A percentile compares a stretch with the other conserved stretches of the same genome.
These are phyloP conservation scores for Lagothrix lagotricha DNA, from an alignment of 2,797 vertebrate genomes.

Conservation along the genomic window DNA sequence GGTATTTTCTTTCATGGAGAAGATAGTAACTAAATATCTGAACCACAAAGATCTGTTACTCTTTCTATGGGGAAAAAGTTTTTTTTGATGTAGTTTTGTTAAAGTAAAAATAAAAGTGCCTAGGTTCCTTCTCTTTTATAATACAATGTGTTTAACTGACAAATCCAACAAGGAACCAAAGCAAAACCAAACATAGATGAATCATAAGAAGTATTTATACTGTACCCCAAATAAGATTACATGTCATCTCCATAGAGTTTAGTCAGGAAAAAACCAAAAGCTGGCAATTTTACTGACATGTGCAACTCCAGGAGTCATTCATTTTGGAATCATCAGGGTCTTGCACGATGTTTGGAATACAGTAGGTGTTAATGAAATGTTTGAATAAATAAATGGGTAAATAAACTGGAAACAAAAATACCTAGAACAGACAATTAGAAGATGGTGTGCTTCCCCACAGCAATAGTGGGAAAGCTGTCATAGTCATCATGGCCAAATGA, in stretches of 20 bases:
- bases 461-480: neutral
- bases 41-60: neutral
- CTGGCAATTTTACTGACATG: conserved; percentile 24
- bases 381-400: neutral
- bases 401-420: neutral
- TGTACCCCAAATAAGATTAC: neutral
- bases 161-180: neutral
- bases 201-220: neutral
- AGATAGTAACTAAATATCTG: neutral
- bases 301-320: neutral
- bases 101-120: conserved; percentile 41
- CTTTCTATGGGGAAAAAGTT: neutral
- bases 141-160: neutral
- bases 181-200: neutral
- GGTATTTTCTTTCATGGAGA: neutral
- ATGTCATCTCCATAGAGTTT: neutral
- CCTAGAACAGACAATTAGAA: neutral
- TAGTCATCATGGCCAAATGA: neutral
- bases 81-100: neutral
- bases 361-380: neutral
- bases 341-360: neutral
- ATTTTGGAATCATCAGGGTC: neutral
- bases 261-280: neutral
- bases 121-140: neutral
- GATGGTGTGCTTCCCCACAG: neutral